Percentiles rank a stretch among this genome's conserved stretches.
Conservation (phyloP, 2,888 invertebrate species). For the Lasioglossum figueresi region DNA sequence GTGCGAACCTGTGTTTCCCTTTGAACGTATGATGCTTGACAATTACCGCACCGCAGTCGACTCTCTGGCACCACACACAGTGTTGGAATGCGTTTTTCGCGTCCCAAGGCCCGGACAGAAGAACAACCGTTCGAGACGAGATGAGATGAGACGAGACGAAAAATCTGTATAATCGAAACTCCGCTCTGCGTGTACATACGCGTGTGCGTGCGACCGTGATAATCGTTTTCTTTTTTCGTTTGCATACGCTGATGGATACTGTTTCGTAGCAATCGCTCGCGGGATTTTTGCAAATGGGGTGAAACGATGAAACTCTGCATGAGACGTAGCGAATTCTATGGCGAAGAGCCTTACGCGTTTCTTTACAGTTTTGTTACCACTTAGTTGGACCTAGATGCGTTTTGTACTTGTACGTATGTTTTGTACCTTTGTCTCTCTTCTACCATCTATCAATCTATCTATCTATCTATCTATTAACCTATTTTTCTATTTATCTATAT, state of each 20-base stretch:
- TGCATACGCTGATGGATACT: background rate
- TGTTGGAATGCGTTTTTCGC: background rate
- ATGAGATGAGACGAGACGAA: background rate
- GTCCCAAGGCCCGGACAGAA: background rate
- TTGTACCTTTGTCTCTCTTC: slow-evolving; percentile 25
- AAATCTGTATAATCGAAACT: background rate
- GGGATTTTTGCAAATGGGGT: background rate
- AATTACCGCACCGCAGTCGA: background rate
- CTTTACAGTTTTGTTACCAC: slow-evolving; percentile 37
- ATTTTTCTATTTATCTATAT: background rate
- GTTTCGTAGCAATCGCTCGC: background rate
- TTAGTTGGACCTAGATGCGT: slow-evolving; percentile 55
- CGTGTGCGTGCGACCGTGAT: slow-evolving; percentile 4
- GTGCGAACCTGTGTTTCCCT: background rate
- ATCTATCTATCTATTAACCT: background rate
- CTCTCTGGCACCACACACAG: slow-evolving; percentile 6
- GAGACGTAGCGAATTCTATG: slow-evolving; percentile 47
- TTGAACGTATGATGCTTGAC: slow-evolving; percentile 5
- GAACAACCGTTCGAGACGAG: background rate
- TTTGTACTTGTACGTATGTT: slow-evolving; percentile 43
- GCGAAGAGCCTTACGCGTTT: slow-evolving; percentile 27
- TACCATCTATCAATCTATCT: slow-evolving; percentile 17
- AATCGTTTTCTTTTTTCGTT: background rate
- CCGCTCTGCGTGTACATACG: background rate
- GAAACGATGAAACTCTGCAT: slow-evolving; percentile 50